These are phyloP conservation scores for Progne subis DNA, from an alignment of 2,113 vertebrate species.

Conservation along the genomic window DNA sequence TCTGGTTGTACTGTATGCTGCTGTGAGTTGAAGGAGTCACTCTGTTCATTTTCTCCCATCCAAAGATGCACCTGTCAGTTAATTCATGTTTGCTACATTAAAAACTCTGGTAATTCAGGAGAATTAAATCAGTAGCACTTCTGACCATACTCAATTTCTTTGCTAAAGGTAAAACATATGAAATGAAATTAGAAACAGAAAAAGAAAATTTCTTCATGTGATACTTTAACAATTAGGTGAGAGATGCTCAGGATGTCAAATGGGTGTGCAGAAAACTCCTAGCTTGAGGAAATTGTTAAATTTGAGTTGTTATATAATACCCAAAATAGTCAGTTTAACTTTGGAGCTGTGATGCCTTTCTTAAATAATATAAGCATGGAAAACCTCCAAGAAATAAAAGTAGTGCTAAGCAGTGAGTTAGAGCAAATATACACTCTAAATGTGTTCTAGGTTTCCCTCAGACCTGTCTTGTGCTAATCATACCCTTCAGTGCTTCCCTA, in stretches of 20 bases:
- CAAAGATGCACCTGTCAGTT: neutral
- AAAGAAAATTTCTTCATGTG: neutral
- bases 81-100: neutral
- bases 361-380: neutral
- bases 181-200: neutral
- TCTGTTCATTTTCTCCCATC: neutral
- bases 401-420: neutral
- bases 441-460: neutral
- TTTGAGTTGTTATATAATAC: neutral
- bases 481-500: neutral
- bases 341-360: neutral
- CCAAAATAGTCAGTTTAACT: neutral
- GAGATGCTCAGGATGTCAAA: neutral
- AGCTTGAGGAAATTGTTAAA: neutral
- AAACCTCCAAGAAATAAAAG: neutral
- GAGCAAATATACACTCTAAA: neutral
- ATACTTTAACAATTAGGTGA: neutral
- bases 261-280: neutral
- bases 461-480: neutral
- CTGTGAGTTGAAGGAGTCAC: neutral
- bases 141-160: neutral
- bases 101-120: neutral
- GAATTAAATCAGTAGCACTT: neutral
- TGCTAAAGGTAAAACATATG: neutral
- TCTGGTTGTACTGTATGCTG: neutral